A percentile compares a stretch with the other conserved stretches of the same genome.
Evolutionary conservation across 2,797 vertebrate species (phyloP).

Genomic region (Alosa sapidissima): DNA sequence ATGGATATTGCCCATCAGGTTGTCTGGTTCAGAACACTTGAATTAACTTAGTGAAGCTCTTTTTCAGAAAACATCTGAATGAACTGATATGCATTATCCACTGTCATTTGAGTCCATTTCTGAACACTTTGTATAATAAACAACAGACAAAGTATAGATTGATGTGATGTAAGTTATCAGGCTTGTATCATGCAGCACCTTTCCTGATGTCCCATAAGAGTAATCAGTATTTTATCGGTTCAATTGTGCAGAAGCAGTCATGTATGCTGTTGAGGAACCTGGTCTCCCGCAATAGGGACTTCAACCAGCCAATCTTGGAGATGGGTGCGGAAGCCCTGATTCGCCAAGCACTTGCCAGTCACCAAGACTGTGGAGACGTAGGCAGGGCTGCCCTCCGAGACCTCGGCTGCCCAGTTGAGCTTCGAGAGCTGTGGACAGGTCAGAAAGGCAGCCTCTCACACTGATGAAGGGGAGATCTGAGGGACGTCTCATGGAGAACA

Average conservation of each 20-base stretch:
- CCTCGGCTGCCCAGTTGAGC: constrained; percentile 90
- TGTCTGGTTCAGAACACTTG: neutral
- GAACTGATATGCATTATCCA: too few relatives aligned
- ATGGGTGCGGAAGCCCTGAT: constrained; percentile 91
- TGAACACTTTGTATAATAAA: too few relatives aligned
- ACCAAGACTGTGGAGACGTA: constrained; percentile 84
- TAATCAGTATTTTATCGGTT: neutral
- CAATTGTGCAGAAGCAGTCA: constrained; percentile 82
- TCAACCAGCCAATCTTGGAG: constrained; percentile 83
- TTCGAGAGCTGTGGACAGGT: constrained; percentile 93
- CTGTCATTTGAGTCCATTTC: too few relatives aligned
- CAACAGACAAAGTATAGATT: too few relatives aligned
- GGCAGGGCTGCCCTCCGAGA: constrained; percentile 89
- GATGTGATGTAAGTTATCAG: too few relatives aligned
- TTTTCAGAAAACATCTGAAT: too few relatives aligned
- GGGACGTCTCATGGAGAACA: neutral
- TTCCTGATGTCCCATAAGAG: neutral
- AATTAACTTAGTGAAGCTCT: neutral
- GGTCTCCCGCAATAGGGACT: constrained; percentile 78
- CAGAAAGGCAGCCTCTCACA: constrained; percentile 84
- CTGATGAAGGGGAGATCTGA: constrained; percentile 56
- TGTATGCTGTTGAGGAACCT: constrained; percentile 95
- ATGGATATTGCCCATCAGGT: neutral
- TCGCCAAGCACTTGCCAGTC: constrained; percentile 74
- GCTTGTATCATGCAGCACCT: neutral